phyloP scores from a whole-genome alignment of 2,888 invertebrate genomes.

The Habrosyne pyritoides region DNA sequence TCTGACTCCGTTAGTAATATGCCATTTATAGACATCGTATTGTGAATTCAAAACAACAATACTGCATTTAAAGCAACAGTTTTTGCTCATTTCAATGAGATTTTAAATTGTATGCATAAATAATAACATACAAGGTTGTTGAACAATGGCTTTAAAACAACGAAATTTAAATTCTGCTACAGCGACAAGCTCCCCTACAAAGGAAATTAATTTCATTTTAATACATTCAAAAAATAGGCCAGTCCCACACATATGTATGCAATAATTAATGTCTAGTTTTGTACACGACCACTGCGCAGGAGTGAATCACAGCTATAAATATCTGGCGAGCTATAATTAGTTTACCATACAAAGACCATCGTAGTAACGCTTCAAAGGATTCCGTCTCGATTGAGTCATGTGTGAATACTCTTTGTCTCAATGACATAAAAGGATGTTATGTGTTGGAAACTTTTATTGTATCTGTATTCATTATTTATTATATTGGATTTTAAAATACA shows the following conservation, averaged over 20 bases:
- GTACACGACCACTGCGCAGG: slow-evolving; percentile 55
- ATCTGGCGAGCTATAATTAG: slow-evolving; percentile 62
- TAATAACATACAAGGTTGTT: neutral
- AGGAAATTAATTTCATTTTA: slow-evolving; percentile 10
- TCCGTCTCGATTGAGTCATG: slow-evolving; percentile 57
- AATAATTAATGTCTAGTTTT: slow-evolving; percentile 51
- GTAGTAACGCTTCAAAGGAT: slow-evolving; percentile 46
- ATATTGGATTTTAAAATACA: neutral
- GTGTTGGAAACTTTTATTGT: neutral
- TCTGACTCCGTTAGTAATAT: neutral
- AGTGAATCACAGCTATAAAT: slow-evolving; percentile 72
- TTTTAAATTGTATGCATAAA: neutral
- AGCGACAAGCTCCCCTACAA: neutral
- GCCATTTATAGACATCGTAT: neutral
- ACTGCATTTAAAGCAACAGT: neutral
- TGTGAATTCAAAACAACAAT: neutral
- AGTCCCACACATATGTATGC: slow-evolving; percentile 42
- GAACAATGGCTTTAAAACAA: neutral
- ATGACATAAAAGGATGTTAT: slow-evolving; percentile 6
- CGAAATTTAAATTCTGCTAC: neutral
- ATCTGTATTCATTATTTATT: neutral
- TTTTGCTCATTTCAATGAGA: neutral
- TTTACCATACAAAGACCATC: slow-evolving; percentile 64
- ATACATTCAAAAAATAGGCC: slow-evolving; percentile 41
- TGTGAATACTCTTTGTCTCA: slow-evolving; percentile 57